phyloP scores from a whole-genome alignment of 2,113 vertebrate species.

The Phalacrocorax brasilianus region DNA sequence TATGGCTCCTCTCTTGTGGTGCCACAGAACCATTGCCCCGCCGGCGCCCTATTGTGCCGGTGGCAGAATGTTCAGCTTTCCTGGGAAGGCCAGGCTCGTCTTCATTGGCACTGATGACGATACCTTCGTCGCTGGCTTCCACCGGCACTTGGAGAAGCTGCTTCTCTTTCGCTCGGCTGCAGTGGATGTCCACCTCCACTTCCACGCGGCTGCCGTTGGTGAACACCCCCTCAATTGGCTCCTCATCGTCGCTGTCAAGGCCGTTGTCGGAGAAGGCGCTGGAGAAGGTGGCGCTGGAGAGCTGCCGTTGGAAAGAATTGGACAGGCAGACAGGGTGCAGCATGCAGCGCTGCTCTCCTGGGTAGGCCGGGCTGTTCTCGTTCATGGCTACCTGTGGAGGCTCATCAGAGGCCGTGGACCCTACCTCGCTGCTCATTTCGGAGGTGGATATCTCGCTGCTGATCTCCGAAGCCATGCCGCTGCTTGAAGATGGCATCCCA shows the following conservation, averaged over 20 bases:
- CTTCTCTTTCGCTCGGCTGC: constrained; percentile 72
- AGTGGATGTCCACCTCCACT: constrained; percentile 95
- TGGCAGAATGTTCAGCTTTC: constrained; percentile 60
- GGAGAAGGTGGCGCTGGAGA: constrained; percentile 96
- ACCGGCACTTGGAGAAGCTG: constrained; percentile 72
- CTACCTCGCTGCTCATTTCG: constrained; percentile 99
- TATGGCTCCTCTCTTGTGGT: constrained; percentile 90
- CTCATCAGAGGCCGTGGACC: constrained; percentile 94
- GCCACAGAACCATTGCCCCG: constrained; percentile 91
- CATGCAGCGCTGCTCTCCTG: constrained; percentile 82
- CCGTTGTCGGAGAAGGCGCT: constrained; percentile 96
- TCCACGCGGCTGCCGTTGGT: constrained; percentile 94
- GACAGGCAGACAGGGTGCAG: constrained; percentile 84
- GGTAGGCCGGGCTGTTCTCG: constrained; percentile 73
- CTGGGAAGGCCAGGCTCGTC: constrained; percentile 62
- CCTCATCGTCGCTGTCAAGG: constrained; percentile 95
- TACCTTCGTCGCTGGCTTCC: constrained; percentile 82
- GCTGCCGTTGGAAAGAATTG: constrained; percentile 90
- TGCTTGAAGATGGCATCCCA: constrained; percentile 87
- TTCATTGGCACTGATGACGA: constrained; percentile 78
- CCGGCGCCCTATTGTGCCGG: constrained; percentile 77
- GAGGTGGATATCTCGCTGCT: constrained; percentile 93
- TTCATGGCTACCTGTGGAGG: constrained; percentile 80
- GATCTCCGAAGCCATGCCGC: constrained; percentile 86
- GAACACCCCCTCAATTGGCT: constrained; percentile 95